Percentiles rank a stretch among this genome's conserved stretches.
Conservation (phyloP, 2,888 invertebrate genomes). For the Agrotis segetum region DNA sequence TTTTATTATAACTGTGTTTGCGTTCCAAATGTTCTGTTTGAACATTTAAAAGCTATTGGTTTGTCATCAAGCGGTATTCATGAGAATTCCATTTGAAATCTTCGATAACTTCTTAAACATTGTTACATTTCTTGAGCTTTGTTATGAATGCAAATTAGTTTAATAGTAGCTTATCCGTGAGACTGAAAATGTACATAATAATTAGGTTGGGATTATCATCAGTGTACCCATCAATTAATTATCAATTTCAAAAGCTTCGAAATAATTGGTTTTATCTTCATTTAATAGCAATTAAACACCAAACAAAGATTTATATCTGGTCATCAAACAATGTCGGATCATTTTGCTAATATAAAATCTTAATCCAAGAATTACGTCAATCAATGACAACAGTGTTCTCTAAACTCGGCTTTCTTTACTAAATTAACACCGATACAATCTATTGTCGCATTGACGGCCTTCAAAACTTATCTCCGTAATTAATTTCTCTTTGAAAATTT, state of each 20-base stretch:
- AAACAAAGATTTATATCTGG: conserved; percentile 62
- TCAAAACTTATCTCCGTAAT: conserved; percentile 84
- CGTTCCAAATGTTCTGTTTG: conserved; percentile 59
- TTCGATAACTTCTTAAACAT: conserved; percentile 48
- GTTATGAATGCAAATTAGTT: conserved; percentile 47
- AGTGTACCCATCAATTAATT: conserved; percentile 46
- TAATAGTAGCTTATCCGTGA: conserved; percentile 45
- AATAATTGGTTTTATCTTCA: conserved; percentile 45
- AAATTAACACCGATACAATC: conserved; percentile 87
- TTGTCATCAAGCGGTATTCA: conserved; percentile 62
- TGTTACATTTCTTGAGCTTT: conserved; percentile 35
- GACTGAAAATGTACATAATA: conserved; percentile 49
- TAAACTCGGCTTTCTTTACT: conserved; percentile 81
- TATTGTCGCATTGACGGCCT: conserved; percentile 85
- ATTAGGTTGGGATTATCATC: conserved; percentile 38
- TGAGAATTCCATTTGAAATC: conserved; percentile 48
- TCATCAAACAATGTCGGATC: conserved; percentile 68
- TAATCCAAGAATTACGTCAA: conserved; percentile 76
- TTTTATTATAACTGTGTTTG: conserved; percentile 65
- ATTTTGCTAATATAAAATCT: conserved; percentile 70
- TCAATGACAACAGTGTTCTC: conserved; percentile 77
- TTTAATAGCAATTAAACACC: conserved; percentile 58
- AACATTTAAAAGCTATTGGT: conserved; percentile 64
- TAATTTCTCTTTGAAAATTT: conserved; percentile 86
- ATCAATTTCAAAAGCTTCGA: conserved; percentile 38